Conservation (phyloP, 1,140 invertebrate genomes). For the Lepeophtheirus salmonis region DNA sequence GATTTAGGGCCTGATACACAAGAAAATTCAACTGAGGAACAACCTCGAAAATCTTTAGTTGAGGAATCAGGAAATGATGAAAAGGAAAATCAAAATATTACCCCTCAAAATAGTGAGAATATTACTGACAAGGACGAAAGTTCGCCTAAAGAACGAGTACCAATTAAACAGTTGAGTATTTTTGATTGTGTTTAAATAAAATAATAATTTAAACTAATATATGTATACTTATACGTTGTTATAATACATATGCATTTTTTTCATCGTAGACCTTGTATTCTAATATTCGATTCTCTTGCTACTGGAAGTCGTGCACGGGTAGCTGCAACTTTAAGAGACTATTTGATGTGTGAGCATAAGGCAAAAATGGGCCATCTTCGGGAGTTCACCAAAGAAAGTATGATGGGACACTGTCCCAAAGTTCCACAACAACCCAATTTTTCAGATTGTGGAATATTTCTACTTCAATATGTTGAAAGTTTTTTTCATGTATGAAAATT, state of each 20-base stretch:
- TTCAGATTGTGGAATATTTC: constrained; percentile 85
- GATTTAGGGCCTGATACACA: background rate
- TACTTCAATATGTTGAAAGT: constrained; percentile 84
- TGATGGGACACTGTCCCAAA: constrained; percentile 61
- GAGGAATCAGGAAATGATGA: background rate
- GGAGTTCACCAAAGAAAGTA: constrained; percentile 55
- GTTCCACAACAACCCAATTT: constrained; percentile 92
- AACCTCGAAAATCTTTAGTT: too few relatives aligned
- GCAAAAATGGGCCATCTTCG: constrained; percentile 42
- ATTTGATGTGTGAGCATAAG: constrained; percentile 70
- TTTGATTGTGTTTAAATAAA: background rate
- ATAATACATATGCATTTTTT: too few relatives aligned
- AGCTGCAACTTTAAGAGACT: constrained; percentile 66
- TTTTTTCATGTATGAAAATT: constrained; percentile 47
- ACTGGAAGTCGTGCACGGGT: constrained; percentile 56
- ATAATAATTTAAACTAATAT: background rate
- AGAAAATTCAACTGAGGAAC: background rate
- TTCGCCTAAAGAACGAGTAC: constrained; percentile 5
- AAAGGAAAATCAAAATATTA: too few relatives aligned
- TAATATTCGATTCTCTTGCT: constrained; percentile 82
- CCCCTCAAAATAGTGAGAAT: constrained; percentile 21
- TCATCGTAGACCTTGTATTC: constrained; percentile 49
- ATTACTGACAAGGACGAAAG: constrained; percentile 9
- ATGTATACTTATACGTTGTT: too few relatives aligned
- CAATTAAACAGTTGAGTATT: background rate